Conservation (phyloP, 2,888 invertebrate species). For the Hyppa rectilinea region DNA sequence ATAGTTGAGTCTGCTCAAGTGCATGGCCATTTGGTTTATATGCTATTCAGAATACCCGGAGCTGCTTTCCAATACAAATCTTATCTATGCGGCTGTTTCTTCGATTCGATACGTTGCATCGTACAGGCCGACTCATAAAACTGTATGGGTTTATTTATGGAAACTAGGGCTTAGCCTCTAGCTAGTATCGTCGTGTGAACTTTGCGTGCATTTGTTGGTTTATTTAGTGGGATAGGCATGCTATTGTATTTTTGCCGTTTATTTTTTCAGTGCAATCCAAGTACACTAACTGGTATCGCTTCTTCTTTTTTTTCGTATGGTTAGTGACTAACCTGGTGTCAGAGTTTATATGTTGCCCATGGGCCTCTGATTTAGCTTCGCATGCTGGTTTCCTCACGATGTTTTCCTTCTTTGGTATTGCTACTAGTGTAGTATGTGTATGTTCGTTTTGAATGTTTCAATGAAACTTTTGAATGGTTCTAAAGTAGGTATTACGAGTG, state of each 20-base stretch:
- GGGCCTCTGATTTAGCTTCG: too few relatives aligned
- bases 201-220: not conserved
- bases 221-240: not conserved
- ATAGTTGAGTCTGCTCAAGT: constrained; percentile 68
- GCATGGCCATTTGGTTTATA: constrained; percentile 75
- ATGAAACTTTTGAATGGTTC: too few relatives aligned
- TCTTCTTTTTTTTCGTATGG: too few relatives aligned
- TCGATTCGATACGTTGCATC: constrained; percentile 26
- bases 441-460: too few relatives aligned
- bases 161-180: constrained; percentile 14
- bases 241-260: not conserved
- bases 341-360: too few relatives aligned
- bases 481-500: too few relatives aligned
- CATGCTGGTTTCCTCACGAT: too few relatives aligned
- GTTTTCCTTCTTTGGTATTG: too few relatives aligned
- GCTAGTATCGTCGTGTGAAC: constrained; percentile 1
- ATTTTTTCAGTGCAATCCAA: not conserved
- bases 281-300: too few relatives aligned
- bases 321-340: too few relatives aligned
- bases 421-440: too few relatives aligned
- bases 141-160: constrained; percentile 59
- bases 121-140: constrained; percentile 39
- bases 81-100: constrained; percentile 56
- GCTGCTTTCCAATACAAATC: constrained; percentile 60
- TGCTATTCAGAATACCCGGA: constrained; percentile 61